Conservation (phyloP, 2,888 invertebrate species). For the Iphiclides podalirius region DNA sequence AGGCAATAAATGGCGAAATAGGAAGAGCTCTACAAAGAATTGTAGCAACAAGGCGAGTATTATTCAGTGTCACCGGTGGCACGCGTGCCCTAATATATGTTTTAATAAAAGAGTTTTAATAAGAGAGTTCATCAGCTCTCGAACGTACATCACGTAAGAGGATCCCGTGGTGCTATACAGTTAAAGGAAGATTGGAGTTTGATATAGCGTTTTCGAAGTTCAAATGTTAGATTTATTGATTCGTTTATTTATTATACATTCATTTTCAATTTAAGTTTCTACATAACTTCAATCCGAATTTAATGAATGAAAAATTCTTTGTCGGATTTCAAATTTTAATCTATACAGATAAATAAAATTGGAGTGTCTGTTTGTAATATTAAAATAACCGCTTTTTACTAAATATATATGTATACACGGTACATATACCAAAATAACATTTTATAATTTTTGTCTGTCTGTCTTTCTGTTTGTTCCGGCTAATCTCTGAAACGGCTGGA, state of each 20-base stretch:
- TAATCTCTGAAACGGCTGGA: too few species aligned
- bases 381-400: too few species aligned
- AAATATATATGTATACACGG: too few species aligned
- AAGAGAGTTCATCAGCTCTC: conserved; percentile 76
- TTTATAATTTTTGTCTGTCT: too few species aligned
- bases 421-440: too few species aligned
- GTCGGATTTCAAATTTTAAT: too few species aligned
- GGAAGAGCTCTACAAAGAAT: conserved; percentile 58
- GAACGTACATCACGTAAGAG: conserved; percentile 62
- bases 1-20: conserved; percentile 71
- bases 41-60: conserved; percentile 73
- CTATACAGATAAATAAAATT: too few species aligned
- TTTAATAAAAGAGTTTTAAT: conserved; percentile 80
- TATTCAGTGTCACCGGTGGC: conserved; percentile 74
- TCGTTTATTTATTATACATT: neutral
- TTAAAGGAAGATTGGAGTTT: neutral
- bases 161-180: conserved; percentile 1
- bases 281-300: too few species aligned
- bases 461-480: too few species aligned
- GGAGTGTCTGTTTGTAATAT: too few species aligned
- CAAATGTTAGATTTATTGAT: neutral
- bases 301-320: too few species aligned
- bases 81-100: conserved; percentile 76
- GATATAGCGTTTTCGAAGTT: neutral
- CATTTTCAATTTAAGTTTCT: too few species aligned